Evolutionary conservation across 2,113 vertebrate genomes (phyloP).

Genomic region (Myotis lucifugus): DNA sequence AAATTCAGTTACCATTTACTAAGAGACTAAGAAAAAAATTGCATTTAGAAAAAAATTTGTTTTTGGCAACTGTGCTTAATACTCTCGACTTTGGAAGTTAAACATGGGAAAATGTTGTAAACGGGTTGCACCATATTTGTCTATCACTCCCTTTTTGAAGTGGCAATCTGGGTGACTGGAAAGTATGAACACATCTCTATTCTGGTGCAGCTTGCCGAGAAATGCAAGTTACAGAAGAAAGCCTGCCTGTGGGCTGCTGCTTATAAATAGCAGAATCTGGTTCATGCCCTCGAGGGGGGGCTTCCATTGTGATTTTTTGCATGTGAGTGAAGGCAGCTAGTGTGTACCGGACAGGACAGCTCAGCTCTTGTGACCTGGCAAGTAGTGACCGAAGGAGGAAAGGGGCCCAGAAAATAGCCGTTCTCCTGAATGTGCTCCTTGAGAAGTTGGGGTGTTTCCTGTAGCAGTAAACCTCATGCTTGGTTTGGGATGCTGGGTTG

Average conservation of each 20-base stretch:
- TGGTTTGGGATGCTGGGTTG: not conserved
- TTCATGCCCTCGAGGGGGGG: not conserved
- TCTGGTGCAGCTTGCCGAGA: conserved; percentile 70
- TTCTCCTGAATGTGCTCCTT: not conserved
- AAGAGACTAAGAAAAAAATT: conserved; percentile 61
- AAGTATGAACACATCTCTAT: conserved; percentile 78
- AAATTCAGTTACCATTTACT: conserved; percentile 74
- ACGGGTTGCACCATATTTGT: conserved; percentile 71
- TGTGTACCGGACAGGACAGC: conserved; percentile 21
- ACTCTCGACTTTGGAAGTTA: conserved; percentile 79
- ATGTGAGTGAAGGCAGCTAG: conserved; percentile 32
- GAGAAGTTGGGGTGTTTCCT: not conserved
- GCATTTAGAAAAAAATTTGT: conserved; percentile 65
- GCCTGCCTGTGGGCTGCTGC: conserved; percentile 66
- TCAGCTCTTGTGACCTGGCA: conserved; percentile 37
- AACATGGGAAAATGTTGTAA: conserved; percentile 80
- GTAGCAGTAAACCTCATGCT: not conserved
- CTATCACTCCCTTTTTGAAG: conserved; percentile 77
- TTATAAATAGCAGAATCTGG: conserved; percentile 74
- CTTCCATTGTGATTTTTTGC: conserved; percentile 26
- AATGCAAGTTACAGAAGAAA: conserved; percentile 62
- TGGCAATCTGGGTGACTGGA: conserved; percentile 78
- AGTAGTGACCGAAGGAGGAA: not conserved
- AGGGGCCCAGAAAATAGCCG: not conserved
- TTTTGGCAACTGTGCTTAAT: conserved; percentile 67